Evolutionary conservation across 1,140 invertebrate genomes (phyloP), one percentile per base, ranked within the genome.

Genomic region (Choristoneura fumiferana): DNA sequence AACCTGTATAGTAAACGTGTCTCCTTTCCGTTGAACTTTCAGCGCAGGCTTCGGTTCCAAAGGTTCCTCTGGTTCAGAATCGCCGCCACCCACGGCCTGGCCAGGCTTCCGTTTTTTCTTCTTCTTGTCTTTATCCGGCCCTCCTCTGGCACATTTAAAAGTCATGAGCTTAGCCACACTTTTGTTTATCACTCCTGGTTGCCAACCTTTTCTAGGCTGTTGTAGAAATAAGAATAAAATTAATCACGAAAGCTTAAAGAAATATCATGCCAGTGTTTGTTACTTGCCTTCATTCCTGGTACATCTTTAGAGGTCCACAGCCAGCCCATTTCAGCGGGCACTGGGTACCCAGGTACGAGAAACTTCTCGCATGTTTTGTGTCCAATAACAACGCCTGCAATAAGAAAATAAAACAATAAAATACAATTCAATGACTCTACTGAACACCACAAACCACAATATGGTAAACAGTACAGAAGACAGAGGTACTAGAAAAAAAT

Each of bases 271-370:
- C 2, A 29, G 2, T 29, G 6, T 29, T 29, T 6, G 2, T 29
- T 29, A 6, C 22, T 35, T 64, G 88, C 88, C 81, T 87, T 89
- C 54, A 81, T 65, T 4, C 80, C 83, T 4, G 84, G 84, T 1
- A 85, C 60, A 54, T 89, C 81, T 3, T 67, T 45, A 9, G 89
- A 70, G 65, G 88, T 91, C 92, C 92, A 92, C 10, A 91, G 64
- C 92, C 92, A 92, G 0, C 92, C 92, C 91, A 92, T 92, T 15
- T 81, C 78, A 1, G 83, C 72, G 0, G 92, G 92, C 0, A 92
- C 91, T 2, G 87, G 78, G 17, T 80, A 73, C 0, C 79, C 79
- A 4, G 72, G 72, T 29, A 72, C 81, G 4, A 75, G 56, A 17
- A 78, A 81, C 1, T 75, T 62, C 0, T 77, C 72, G 63, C 91